Evolutionary conservation across 1,140 invertebrate genomes (phyloP), one percentile per base, ranked within the genome.

Genomic region (Hestina assimilis): DNA sequence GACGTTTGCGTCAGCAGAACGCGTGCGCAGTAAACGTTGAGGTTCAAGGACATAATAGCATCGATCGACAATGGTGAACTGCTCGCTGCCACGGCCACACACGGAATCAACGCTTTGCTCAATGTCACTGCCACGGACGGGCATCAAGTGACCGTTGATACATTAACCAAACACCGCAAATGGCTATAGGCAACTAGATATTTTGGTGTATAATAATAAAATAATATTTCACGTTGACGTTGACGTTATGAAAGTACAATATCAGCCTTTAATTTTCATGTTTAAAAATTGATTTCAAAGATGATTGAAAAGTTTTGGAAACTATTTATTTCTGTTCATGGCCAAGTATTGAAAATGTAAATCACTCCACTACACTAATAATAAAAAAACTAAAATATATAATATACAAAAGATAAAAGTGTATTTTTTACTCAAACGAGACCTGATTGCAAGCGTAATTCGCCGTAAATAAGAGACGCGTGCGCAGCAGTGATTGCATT

Each of bases 401-500:
- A 17, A 9, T 7, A 33, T 19, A 38, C n/a, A n/a, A 38, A 19
- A 19, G 17, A 38, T 5, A 19, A 38, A 38, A 38, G n/a, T 7
- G 7, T 19, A 17, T 11, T 38, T 38, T 33, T 38, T 38, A 38
- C 15, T 38, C 29, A 64, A 70, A 70, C 48, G 59, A 60, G 66
- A 59, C 69, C 72, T 82, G 75, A 83, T 80, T 87, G 78, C 55
- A 63, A 63, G 71, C 76, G 72, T 87, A 87, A 84, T 83, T 76
- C 79, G 76, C 69, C 79, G 78, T 87, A 84, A 84, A 84, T 83
- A 87, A 79, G 78, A 63, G 70, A 66, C 76, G 79, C 79, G 81
- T 84, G 79, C 78, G 69, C 78, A 67, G 42, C 52, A 66, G 68
- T 80, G 79, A 86, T 86, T 82, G 74, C 72, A 82, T 79, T 76